These are phyloP conservation scores for Macrobrachium rosenbergii DNA, from an alignment of 1,140 invertebrate species.

Conservation along the genomic window DNA sequence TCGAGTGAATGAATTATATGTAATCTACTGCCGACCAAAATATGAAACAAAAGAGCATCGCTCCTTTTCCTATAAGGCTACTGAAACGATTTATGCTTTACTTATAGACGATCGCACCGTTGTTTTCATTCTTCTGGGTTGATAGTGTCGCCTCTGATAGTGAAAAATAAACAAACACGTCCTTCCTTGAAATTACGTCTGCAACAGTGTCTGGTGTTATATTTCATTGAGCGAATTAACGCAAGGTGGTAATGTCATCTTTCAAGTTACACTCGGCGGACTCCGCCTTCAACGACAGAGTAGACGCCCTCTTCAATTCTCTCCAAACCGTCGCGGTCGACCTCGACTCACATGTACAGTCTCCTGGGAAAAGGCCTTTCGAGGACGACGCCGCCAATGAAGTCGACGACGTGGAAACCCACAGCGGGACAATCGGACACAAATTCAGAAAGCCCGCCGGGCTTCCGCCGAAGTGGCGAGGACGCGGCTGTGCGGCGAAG, in stretches of 20 bases:
- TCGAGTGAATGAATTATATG: too few species aligned
- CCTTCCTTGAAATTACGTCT: too few species aligned
- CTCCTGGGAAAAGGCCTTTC: background rate
- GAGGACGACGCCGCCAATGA: conserved; percentile 11
- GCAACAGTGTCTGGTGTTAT: too few species aligned
- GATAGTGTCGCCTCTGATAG: too few species aligned
- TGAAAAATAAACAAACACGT: too few species aligned
- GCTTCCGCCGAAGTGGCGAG: conserved; percentile 6
- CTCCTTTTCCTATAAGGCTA: too few species aligned
- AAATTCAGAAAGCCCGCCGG: conserved; percentile 24
- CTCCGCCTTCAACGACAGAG: conserved; percentile 42
- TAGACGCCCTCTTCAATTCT: conserved; percentile 50
- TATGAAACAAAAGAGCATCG: too few species aligned
- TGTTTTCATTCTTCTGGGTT: too few species aligned
- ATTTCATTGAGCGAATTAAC: too few species aligned
- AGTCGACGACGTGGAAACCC: background rate
- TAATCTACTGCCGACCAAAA: too few species aligned
- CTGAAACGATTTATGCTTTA: too few species aligned
- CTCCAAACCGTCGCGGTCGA: conserved; percentile 37
- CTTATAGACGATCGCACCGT: too few species aligned
- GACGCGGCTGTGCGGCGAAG: background rate
- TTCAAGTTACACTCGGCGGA: conserved; percentile 41
- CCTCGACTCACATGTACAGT: conserved; percentile 4
- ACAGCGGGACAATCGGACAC: background rate
- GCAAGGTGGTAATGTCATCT: conserved; percentile 21